phyloP scores from a whole-genome alignment of 1,140 invertebrate species.

The Achroia grisella region DNA sequence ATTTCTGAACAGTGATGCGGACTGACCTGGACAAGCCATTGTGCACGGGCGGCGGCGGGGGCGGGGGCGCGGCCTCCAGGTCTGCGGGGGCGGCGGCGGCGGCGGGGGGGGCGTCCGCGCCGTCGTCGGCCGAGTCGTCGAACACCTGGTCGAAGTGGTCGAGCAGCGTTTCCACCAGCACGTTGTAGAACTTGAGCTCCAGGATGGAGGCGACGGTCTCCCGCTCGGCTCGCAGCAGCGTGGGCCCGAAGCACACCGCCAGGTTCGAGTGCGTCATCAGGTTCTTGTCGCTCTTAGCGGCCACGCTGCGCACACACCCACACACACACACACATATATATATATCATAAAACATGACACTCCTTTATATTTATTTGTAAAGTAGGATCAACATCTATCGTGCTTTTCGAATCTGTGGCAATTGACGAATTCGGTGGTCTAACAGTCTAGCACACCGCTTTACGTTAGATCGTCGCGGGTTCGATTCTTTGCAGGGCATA shows the following conservation, averaged over 20 bases:
- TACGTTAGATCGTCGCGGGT: no score
- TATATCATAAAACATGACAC: no score
- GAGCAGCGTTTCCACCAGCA: constrained; percentile 97
- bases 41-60: constrained; percentile 5
- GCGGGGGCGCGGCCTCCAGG: background rate
- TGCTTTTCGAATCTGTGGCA: no score
- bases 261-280: constrained; percentile 98
- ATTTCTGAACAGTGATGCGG: background rate
- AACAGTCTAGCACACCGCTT: no score
- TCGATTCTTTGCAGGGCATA: no score
- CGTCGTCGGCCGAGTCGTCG: background rate
- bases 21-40: background rate
- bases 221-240: constrained; percentile 92
- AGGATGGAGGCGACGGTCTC: constrained; percentile 98
- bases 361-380: no score
- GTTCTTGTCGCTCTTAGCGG: constrained; percentile 90
- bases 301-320: constrained; percentile 77
- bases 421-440: no score
- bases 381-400: no score
- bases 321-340: no score
- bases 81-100: constrained; percentile 2
- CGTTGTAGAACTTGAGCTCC: constrained; percentile 99
- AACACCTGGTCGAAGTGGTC: constrained; percentile 91
- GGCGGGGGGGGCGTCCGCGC: constrained; percentile 8
- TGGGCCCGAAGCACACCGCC: constrained; percentile 99